These are phyloP conservation scores for Dinomys branickii DNA, from an alignment of 2,113 vertebrate species.

Conservation along the genomic window DNA sequence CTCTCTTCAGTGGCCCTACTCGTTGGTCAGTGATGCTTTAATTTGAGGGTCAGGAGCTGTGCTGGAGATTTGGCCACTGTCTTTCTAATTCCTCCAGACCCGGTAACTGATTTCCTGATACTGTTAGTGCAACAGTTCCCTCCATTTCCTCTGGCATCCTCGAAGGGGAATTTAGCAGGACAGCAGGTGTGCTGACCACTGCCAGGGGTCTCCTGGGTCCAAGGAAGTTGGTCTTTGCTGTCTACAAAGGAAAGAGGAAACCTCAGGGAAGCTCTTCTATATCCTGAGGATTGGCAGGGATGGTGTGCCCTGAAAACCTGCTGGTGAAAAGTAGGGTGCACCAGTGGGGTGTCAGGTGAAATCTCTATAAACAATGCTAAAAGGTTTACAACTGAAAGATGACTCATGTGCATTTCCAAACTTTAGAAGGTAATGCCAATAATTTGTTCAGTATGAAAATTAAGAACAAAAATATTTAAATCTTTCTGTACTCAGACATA, in stretches of 20 bases:
- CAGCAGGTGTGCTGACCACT: rapidly evolving
- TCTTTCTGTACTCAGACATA: background rate
- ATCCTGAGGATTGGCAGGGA: background rate
- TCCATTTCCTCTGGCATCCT: background rate
- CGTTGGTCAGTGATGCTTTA: background rate
- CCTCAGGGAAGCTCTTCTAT: background rate
- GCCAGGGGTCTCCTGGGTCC: background rate
- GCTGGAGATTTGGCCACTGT: background rate
- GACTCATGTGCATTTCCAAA: background rate
- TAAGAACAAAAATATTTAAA: background rate
- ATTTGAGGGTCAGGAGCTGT: background rate
- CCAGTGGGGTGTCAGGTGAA: background rate
- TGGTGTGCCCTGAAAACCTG: background rate
- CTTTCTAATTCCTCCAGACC: background rate
- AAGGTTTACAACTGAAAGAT: background rate
- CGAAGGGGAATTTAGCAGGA: background rate
- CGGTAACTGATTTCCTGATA: background rate
- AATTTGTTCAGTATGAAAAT: background rate
- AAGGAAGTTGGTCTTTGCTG: background rate
- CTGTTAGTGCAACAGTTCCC: background rate
- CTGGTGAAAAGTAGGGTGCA: background rate
- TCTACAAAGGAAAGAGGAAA: background rate
- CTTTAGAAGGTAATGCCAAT: background rate
- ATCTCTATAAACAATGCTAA: background rate
- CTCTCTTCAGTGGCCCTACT: rapidly evolving